Evolutionary conservation across 2,888 invertebrate species (phyloP).

Genomic region (Omphaloscelis lunosa): DNA sequence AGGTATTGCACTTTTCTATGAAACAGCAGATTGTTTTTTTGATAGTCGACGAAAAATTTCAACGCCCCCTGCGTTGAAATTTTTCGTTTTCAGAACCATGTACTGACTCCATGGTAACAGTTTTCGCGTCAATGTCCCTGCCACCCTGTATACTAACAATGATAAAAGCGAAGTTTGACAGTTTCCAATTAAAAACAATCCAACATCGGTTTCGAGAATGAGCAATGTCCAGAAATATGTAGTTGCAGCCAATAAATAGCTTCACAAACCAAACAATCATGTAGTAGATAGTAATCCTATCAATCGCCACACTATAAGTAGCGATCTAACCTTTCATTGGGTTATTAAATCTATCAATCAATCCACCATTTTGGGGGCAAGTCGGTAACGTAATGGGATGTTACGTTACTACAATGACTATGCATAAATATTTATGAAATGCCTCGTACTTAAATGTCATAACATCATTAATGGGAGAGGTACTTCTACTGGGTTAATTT

Average conservation of each 20-base stretch:
- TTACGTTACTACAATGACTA: slow-evolving; percentile 34
- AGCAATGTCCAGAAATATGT: neutral
- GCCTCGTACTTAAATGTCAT: slow-evolving; percentile 17
- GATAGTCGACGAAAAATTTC: too few species aligned
- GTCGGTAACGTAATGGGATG: neutral
- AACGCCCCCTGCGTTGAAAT: too few species aligned
- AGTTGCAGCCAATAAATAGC: neutral
- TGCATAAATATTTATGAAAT: slow-evolving; percentile 12
- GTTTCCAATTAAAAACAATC: too few species aligned
- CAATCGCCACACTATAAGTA: slow-evolving; percentile 7
- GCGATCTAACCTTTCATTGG: slow-evolving; percentile 9
- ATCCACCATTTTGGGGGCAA: slow-evolving; percentile 4
- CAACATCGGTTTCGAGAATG: too few species aligned
- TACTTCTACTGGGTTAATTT: neutral
- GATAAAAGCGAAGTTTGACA: too few species aligned
- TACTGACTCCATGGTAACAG: too few species aligned
- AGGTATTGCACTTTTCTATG: too few species aligned
- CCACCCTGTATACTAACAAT: too few species aligned
- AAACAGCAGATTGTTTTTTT: too few species aligned
- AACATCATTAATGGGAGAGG: neutral
- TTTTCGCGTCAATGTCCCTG: too few species aligned
- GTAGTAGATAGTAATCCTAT: neutral
- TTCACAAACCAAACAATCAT: neutral
- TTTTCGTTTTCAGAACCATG: too few species aligned
- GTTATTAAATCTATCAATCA: slow-evolving; percentile 45